Conservation (phyloP, 2,797 vertebrate genomes). For the Lacerta agilis region DNA sequence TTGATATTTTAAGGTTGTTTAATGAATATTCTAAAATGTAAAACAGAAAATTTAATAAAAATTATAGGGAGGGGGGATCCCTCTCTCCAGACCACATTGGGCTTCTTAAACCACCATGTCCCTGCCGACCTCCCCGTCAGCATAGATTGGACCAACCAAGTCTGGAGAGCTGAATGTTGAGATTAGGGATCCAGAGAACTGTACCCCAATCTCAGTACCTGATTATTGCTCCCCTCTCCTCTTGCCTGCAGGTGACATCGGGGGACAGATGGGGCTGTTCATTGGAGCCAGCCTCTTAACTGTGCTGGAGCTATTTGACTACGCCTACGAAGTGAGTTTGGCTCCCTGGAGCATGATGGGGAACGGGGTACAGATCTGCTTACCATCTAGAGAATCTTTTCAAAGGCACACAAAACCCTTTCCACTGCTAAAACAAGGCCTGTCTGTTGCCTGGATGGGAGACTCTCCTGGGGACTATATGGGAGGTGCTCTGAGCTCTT, state of each 20-base stretch:
- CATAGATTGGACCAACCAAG: neutral
- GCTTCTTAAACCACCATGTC: neutral
- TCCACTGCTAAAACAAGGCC: neutral
- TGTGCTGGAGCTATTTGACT: constrained; percentile 96
- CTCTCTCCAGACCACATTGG: neutral
- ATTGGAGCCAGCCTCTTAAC: constrained; percentile 99
- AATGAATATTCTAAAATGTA: too few species aligned
- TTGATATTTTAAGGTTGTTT: too few species aligned
- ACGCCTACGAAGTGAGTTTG: constrained; percentile 93
- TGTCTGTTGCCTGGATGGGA: neutral
- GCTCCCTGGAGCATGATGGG: neutral
- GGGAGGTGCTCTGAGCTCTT: neutral
- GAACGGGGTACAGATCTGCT: neutral
- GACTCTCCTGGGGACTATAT: neutral
- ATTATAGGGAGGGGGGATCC: too few species aligned
- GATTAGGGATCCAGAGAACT: neutral
- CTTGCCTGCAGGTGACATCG: constrained; percentile 90
- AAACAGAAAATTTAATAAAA: too few species aligned
- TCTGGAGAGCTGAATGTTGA: too few species aligned
- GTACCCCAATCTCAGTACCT: neutral
- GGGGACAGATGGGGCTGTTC: constrained; percentile 98
- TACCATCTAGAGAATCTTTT: neutral
- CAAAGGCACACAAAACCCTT: neutral
- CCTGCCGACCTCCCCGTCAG: too few species aligned
- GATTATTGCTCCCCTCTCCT: constrained; percentile 13